These are phyloP conservation scores for Prenolepis imparis DNA, from an alignment of 2,888 invertebrate species.

Conservation along the genomic window DNA sequence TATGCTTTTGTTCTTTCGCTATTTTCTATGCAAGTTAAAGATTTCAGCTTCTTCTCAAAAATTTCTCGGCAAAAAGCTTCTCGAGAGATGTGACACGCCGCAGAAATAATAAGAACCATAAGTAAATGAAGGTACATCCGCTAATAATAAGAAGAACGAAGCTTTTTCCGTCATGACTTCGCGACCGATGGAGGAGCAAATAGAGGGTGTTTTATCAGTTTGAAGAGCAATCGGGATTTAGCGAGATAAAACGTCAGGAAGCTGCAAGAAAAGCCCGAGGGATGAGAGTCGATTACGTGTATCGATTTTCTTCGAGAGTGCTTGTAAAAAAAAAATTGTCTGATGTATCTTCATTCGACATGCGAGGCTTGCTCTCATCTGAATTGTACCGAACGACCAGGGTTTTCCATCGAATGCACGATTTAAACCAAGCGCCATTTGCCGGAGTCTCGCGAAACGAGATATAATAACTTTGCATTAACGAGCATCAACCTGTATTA, in stretches of 20 bases:
- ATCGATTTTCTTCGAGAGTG: constrained; percentile 30
- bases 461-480: too few relatives aligned
- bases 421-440: constrained; percentile 14
- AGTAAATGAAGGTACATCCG: background rate
- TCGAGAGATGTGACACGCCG: background rate
- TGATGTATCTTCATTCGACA: constrained; percentile 28
- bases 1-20: background rate
- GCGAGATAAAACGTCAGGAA: constrained; percentile 19
- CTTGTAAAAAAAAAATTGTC: constrained; percentile 2
- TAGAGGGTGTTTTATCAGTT: constrained; percentile 34
- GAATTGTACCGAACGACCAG: background rate
- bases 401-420: background rate
- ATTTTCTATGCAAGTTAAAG: background rate
- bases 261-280: constrained; percentile 18
- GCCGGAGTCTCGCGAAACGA: background rate
- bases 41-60: background rate
- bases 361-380: constrained; percentile 6
- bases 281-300: constrained; percentile 6
- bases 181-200: constrained; percentile 24
- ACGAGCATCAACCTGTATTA: constrained; percentile 50
- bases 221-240: constrained; percentile 39
- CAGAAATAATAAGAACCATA: background rate
- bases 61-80: background rate
- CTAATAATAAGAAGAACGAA: constrained; percentile 2
- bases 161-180: constrained; percentile 12